phyloP scores from a whole-genome alignment of 1,140 invertebrate species.

The Heliconius congener region DNA sequence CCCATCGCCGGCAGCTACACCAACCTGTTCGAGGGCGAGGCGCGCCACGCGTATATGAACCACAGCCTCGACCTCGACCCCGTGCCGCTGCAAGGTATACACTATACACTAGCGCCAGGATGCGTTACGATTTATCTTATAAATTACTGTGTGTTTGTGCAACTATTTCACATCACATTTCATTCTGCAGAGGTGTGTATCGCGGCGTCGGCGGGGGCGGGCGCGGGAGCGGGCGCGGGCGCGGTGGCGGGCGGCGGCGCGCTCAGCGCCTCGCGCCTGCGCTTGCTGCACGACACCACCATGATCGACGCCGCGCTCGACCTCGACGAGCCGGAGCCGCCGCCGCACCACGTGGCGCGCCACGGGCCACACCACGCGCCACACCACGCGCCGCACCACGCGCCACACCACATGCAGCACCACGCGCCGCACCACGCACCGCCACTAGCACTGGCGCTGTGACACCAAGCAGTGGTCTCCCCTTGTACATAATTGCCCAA shows the following conservation, averaged over 20 bases:
- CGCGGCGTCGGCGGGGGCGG: constrained; percentile 17
- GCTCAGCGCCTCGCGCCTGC: constrained; percentile 78
- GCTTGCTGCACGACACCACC: constrained; percentile 89
- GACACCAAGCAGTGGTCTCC: neutral
- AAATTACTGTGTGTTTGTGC: too few relatives aligned
- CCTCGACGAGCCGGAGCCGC: constrained; percentile 85
- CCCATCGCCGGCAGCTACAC: too few relatives aligned
- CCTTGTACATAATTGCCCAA: constrained; percentile 25
- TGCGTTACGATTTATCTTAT: too few relatives aligned
- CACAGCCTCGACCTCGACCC: constrained; percentile 94
- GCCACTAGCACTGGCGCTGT: neutral
- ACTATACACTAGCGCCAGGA: neutral
- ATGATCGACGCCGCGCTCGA: constrained; percentile 94
- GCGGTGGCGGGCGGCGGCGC: constrained; percentile 42
- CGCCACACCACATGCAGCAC: neutral
- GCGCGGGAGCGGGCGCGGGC: constrained; percentile 33
- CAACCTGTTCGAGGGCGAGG: constrained; percentile 82
- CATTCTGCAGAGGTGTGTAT: constrained; percentile 47
- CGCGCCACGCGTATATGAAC: constrained; percentile 83
- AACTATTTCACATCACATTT: neutral
- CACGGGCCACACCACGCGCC: neutral
- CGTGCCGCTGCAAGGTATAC: constrained; percentile 83
- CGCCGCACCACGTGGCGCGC: constrained; percentile 30
- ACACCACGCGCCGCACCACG: neutral
- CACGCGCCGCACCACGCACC: constrained; percentile 14